Evolutionary conservation across 2,113 vertebrate species (phyloP).

Genomic region (Thalassarche chlororhynchos): DNA sequence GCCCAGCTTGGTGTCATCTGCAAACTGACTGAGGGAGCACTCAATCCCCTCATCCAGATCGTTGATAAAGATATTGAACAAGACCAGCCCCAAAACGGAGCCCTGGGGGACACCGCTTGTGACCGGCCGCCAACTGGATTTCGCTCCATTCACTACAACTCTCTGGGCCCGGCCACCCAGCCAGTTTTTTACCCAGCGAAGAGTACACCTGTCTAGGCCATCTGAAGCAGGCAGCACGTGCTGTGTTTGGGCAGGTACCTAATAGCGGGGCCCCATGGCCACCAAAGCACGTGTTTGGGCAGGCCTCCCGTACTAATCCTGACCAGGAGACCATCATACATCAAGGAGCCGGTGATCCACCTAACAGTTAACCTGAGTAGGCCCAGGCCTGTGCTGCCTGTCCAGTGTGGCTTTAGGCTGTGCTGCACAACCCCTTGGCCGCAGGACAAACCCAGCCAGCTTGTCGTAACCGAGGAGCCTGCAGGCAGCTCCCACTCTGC

Average conservation of each 20-base stretch:
- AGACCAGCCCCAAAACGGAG: no score
- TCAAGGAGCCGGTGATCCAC: not conserved
- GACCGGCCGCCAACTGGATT: no score
- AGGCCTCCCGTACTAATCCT: not conserved
- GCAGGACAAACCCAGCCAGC: not conserved
- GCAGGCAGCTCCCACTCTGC: not conserved
- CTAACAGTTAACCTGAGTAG: fast-evolving
- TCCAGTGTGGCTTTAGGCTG: not conserved
- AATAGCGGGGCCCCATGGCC: fast-evolving
- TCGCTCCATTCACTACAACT: no score
- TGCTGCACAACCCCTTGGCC: not conserved
- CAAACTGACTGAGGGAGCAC: no score
- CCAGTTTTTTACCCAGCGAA: no score
- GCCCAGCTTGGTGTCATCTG: no score
- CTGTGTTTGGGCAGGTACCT: not conserved
- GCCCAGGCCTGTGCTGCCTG: not conserved
- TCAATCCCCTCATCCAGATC: no score
- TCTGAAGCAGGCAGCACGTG: not conserved
- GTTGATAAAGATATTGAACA: no score
- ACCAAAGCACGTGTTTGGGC: not conserved
- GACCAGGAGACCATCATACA: not conserved
- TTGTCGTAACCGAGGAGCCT: not conserved
- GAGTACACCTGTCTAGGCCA: no score
- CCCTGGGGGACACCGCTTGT: no score
- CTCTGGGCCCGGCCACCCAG: no score